Conservation (phyloP, 2,113 vertebrate species). For the Nothobranchius furzeri region DNA sequence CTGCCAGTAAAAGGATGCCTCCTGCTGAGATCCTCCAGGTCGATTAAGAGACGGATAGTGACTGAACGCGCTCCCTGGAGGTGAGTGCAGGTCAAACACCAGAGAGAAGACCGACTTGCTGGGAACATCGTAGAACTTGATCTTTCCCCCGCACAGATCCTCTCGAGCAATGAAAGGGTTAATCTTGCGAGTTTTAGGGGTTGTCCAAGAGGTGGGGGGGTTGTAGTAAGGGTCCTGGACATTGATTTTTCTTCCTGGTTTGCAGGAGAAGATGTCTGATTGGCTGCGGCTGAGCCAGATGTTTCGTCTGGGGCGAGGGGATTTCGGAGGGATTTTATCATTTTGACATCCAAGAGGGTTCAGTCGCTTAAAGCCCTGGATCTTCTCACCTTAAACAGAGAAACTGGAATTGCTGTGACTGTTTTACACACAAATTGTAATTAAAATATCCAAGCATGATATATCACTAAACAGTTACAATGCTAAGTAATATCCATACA, state of each 20-base stretch:
- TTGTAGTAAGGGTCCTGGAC: constrained; percentile 92
- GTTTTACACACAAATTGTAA: background rate
- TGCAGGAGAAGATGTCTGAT: constrained; percentile 93
- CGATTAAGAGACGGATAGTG: constrained; percentile 58
- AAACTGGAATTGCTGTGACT: background rate
- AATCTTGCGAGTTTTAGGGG: constrained; percentile 80
- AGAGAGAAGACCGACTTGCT: constrained; percentile 97
- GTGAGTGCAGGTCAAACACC: constrained; percentile 92
- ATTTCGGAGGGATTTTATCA: constrained; percentile 93
- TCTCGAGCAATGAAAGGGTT: constrained; percentile 96
- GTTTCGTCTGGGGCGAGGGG: constrained; percentile 89
- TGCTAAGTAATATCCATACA: background rate
- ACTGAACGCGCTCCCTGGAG: constrained; percentile 76
- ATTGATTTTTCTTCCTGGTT: constrained; percentile 86
- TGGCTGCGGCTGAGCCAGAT: constrained; percentile 96
- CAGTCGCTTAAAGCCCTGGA: constrained; percentile 87
- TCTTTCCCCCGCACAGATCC: constrained; percentile 94
- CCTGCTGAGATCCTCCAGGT: constrained; percentile 56
- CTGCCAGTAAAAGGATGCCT: constrained; percentile 73
- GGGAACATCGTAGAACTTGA: constrained; percentile 95
- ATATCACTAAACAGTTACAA: background rate
- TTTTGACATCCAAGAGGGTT: constrained; percentile 85
- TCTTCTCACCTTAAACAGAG: constrained; percentile 81
- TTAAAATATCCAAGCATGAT: background rate
- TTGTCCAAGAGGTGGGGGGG: constrained; percentile 73